Evolutionary conservation across 1,140 invertebrate species (phyloP), one percentile per base, ranked within the genome.

Genomic region (Thrips palmi): DNA sequence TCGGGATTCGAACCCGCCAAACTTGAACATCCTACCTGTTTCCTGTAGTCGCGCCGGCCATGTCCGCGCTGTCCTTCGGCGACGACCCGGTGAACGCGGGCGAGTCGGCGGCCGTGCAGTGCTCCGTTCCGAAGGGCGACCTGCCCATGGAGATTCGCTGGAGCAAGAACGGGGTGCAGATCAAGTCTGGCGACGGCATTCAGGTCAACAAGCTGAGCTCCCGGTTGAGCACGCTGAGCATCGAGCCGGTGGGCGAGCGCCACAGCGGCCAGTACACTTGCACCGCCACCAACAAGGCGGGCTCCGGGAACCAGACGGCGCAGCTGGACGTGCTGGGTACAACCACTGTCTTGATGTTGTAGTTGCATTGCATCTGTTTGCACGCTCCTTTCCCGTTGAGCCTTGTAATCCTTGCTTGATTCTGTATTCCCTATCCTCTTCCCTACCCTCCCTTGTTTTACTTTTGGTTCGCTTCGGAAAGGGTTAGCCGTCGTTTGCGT

Each of bases 81-180:
- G 40, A 45, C 17, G 27, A 19, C 15, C 67, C 71, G 19, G 62
- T 72, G 19, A 73, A 74, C 52, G 73, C 75, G 49, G 80, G 78
- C 29, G 75, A 82, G 58, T 74, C 78, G 50, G 65, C 71, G 30
- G 71, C 70, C 22, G 64, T 74, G 5, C 67, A 69, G 44, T 77
- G 74, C 52, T 66, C 68, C 42, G 71, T 77, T 49, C 67, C 67
- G 51, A 74, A 77, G 50, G 78, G 78, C 30, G 77, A 80, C 57
- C 59, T 69, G 18, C 77, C 75, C 20, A 62, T 77, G 23, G 62
- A 62, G 30, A 71, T 78, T 46, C 67, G 61, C 30, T 79, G 74
- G 74, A 68, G 62, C 6, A 68, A 75, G 42, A 70, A 77, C 46
- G 69, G 29, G 12, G 22, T 33, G 15, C 34, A 23, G 11, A 18